Evolutionary conservation across 64 coral and sea anemone species (phyloP).

Genomic region (Montipora capricornis): DNA sequence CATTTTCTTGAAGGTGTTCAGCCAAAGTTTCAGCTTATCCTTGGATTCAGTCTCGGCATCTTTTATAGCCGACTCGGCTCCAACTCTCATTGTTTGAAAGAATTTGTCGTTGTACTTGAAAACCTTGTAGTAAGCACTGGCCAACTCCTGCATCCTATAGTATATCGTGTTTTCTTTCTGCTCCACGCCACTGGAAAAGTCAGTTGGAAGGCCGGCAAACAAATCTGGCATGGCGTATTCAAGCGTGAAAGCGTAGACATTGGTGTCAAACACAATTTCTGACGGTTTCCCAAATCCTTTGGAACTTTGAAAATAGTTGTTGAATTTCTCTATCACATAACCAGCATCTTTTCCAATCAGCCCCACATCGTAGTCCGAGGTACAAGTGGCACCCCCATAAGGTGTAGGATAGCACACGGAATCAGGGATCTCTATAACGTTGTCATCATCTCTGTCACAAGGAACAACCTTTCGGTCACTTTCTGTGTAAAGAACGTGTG

Average conservation of each 20-base stretch:
- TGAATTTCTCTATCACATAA: not conserved
- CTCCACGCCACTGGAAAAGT: constrained; percentile 7
- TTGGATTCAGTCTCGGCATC: not conserved
- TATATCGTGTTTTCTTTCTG: not conserved
- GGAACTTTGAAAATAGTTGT: constrained; percentile 49
- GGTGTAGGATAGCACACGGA: constrained; percentile 73
- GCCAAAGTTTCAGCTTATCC: not conserved
- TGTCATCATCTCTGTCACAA: too few species aligned
- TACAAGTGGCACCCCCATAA: constrained; percentile 35
- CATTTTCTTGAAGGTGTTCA: not conserved
- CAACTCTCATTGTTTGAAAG: not conserved
- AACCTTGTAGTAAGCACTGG: constrained; percentile 14
- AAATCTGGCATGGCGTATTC: constrained; percentile 19
- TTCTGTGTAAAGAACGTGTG: not conserved
- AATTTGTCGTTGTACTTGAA: constrained; percentile 63
- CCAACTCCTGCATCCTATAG: constrained; percentile 63
- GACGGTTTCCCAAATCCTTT: constrained; percentile 50
- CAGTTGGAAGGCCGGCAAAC: constrained; percentile 12
- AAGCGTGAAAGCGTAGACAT: constrained; percentile 58
- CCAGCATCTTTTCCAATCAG: constrained; percentile 34
- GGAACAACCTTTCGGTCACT: too few species aligned
- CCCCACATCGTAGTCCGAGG: not conserved
- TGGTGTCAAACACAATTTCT: constrained; percentile 71
- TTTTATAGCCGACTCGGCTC: not conserved
- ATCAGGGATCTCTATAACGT: not conserved